A percentile compares a stretch with the other conserved stretches of the same genome.
Conservation (phyloP, 2,797 vertebrate genomes). For the Epinephelus malabaricus region DNA sequence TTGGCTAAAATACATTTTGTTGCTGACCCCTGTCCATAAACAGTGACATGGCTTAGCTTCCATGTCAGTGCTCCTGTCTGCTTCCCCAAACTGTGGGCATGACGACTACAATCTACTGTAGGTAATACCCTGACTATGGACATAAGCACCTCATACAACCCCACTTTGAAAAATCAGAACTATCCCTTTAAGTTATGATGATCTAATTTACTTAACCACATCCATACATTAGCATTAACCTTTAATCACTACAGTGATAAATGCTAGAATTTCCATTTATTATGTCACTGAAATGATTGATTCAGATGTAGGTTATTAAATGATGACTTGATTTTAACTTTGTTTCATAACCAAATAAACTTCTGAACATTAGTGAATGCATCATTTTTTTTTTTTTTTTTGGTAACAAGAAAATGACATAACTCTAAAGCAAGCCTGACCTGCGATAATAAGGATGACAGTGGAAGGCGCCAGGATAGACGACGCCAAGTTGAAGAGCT, state of each 20-base stretch:
- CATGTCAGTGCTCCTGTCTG: too few species aligned
- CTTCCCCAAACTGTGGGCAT: too few species aligned
- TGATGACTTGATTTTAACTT: background rate
- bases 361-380: background rate
- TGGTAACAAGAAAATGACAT: background rate
- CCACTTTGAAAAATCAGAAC: too few species aligned
- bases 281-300: background rate
- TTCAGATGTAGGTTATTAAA: background rate
- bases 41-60: too few species aligned
- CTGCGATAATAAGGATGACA: slow-evolving; percentile 80
- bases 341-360: background rate
- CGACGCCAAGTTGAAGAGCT: slow-evolving; percentile 68
- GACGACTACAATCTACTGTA: too few species aligned
- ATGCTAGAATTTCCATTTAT: background rate
- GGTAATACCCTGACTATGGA: too few species aligned
- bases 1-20: too few species aligned
- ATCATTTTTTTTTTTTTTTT: background rate
- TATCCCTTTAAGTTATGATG: too few species aligned
- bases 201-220: background rate
- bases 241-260: background rate
- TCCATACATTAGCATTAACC: background rate
- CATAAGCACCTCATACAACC: too few species aligned
- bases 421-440: slow-evolving; percentile 42
- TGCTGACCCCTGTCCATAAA: too few species aligned
- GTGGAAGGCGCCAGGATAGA: slow-evolving; percentile 79